Base-by-base conservation (phyloP, 2,113 vertebrate genomes). In the Grus americana region DNA sequence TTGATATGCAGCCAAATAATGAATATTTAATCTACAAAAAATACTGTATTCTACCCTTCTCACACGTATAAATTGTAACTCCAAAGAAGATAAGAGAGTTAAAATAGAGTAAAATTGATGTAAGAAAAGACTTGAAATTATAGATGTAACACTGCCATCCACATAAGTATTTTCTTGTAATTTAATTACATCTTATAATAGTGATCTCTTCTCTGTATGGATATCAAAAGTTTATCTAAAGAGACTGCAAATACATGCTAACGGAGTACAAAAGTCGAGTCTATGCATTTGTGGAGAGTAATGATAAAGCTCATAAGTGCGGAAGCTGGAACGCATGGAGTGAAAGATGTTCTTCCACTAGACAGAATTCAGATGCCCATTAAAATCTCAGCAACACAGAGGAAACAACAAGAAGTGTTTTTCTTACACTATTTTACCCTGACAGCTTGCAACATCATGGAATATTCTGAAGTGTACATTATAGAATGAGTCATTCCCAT, bases 281-380 rank as follows among this genome's bases (percentile, higher is more conserved):
- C 84, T 75, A 86, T 1, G 4, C 20, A 34, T 75, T 91, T 86
- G n/a, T 82, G 52, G 30, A 94, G 88, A 86, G n/a, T 78, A 87
- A 88, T 62, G 90, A 89, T 92, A 92, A 94, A 94, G 52, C 76
- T 92, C 54, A 5, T 61, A 79, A 97, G 9, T 40, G 40, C 76
- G 90, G 88, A 75, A 94, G 55, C 21, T 92, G 66, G 59, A 96
- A 94, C 63, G 79, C 72, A 82, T 34, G 58, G 95, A 94, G 32
- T 86, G 66, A 97, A 97, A 83, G 52, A 92, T 66, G 55, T 93
- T 73, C 73, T 96, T 94, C 91, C 71, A 94, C 81, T 58, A 88
- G 57, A 84, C 66, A 79, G 82, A 86, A 97, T 89, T 86, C 90
- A 96, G 79, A 85, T 44, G 23, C 32, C 89, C 73, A 91, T 95